Conservation (phyloP, 2,888 invertebrate genomes). For the Iselma pallidipennis region DNA sequence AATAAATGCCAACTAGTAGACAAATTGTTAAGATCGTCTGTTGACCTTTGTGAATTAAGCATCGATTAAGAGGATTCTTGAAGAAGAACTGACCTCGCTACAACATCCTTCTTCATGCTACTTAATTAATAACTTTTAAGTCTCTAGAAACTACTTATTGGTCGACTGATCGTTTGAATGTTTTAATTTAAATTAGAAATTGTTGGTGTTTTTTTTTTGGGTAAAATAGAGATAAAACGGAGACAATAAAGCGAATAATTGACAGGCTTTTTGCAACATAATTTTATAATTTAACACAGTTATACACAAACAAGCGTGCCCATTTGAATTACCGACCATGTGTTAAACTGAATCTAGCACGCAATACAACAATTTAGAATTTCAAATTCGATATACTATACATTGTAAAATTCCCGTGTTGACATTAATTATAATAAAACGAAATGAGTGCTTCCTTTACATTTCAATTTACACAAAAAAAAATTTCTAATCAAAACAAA, state of each 20-base stretch:
- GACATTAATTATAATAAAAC: background rate
- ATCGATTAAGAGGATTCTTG: background rate
- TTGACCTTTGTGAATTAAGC: no score
- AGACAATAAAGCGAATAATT: background rate
- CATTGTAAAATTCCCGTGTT: background rate
- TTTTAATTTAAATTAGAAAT: no score
- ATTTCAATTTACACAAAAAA: no score
- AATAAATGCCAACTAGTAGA: no score
- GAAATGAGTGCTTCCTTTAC: no score
- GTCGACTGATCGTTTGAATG: no score
- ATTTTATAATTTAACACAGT: background rate
- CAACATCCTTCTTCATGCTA: background rate
- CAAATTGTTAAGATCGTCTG: no score
- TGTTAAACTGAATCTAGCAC: background rate
- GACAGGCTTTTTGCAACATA: background rate
- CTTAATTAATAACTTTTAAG: no score
- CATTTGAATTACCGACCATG: background rate
- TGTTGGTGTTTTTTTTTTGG: no score
- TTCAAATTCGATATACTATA: background rate
- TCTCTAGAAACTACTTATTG: no score
- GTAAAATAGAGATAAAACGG: no score
- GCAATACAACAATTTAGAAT: constrained; percentile 1
- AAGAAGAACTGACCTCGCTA: background rate
- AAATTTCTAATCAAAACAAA: no score
- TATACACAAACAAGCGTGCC: background rate